A percentile compares a stretch with the other conserved stretches of the same genome.
phyloP scores from a whole-genome alignment of 2,888 invertebrate species.

The Patella caerulea region DNA sequence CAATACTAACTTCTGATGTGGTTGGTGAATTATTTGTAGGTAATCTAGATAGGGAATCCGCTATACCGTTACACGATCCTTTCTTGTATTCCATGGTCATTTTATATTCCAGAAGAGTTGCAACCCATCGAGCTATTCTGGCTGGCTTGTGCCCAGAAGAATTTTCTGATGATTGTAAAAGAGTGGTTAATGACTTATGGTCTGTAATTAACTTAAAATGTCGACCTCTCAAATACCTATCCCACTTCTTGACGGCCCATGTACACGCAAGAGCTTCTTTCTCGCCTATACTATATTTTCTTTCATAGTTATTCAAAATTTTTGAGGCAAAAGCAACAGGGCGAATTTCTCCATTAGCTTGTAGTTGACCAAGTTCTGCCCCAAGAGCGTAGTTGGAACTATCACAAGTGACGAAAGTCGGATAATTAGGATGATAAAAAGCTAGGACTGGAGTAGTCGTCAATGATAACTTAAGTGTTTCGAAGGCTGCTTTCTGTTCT shows the following conservation, averaged over 20 bases:
- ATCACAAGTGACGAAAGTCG: conserved; percentile 1
- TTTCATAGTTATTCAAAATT: neutral
- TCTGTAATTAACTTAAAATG: neutral
- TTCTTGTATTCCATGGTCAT: too few relatives aligned
- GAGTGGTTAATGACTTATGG: neutral
- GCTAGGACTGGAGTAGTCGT: conserved; percentile 1
- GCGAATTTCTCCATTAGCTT: neutral
- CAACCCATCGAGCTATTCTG: too few relatives aligned
- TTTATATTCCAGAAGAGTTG: too few relatives aligned
- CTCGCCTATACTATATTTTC: neutral
- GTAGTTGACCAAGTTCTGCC: neutral
- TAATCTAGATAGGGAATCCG: too few relatives aligned
- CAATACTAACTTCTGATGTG: neutral
- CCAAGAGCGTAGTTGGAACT: neutral
- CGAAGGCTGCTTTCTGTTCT: neutral
- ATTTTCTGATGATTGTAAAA: neutral
- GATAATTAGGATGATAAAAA: neutral
- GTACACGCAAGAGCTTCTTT: neutral
- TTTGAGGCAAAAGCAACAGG: neutral
- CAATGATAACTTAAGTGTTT: neutral
- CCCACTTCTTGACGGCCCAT: neutral
- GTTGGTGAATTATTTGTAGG: too few relatives aligned
- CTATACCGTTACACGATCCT: too few relatives aligned
- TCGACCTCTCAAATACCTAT: neutral
- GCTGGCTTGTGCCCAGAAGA: neutral